Evolutionary conservation across 1,140 invertebrate species (phyloP), one percentile per base, ranked within the genome.

Genomic region (Scylla paramamosain): DNA sequence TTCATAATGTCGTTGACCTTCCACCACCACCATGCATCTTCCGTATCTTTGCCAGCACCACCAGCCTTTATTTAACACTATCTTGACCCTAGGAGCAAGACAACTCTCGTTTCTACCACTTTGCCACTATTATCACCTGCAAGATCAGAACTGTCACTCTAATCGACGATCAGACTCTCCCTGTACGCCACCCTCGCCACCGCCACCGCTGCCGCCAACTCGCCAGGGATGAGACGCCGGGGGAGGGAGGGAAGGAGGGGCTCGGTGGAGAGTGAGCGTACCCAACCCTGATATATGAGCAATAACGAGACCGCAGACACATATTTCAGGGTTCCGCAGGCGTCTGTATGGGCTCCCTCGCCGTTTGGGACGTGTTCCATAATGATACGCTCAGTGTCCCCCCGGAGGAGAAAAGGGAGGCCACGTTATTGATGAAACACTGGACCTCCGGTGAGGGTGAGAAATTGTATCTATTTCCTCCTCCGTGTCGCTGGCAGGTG

Each of bases 251-350:
- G 28, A 32, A 6, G 48, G n/a, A 46, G n/a, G n/a, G 83, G 29
- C 4, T 12, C 25, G 46, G 32, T 25, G 20, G 28, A 52, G 82
- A 84, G 84, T 87, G 92, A 93, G 82, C 92, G 92, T 93, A 93
- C 92, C 92, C 92, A 87, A 93, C 92, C 83, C 84, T 93, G 92
- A 93, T 93, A 87, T 93, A 93, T 86, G 92, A 87, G 82, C 92
- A 93, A 93, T 93, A 93, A 93, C 82, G 92, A 93, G 82, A 93
- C 92, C 92, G 92, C 92, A 93, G 92, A 93, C 92, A 59, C 92
- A 93, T 93, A 93, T 93, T 86, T 93, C 92, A 93, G 92, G 92
- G 92, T 93, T 93, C 82, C 46, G 92, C 92, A 52, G 92, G 32
- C 39, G 92, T 28, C 20, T 87, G 84, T 93, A 87, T 84, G 92